These are phyloP conservation scores for Priocnemis perturbator DNA, from an alignment of 2,888 invertebrate species.

Conservation along the genomic window DNA sequence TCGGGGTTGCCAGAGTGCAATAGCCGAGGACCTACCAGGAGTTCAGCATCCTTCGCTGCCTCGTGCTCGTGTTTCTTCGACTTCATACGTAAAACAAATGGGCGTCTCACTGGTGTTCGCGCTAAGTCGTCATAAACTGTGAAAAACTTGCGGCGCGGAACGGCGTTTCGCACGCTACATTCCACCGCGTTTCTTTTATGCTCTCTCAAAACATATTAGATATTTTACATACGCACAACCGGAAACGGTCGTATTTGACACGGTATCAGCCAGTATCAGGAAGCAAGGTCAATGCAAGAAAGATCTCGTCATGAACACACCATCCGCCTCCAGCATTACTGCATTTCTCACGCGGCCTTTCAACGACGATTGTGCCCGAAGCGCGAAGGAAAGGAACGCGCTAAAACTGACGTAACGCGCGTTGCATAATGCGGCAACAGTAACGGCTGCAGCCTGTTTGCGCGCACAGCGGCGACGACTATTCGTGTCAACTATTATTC, in stretches of 20 bases:
- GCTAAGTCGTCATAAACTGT: not conserved
- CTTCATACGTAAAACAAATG: constrained; percentile 11
- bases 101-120: not conserved
- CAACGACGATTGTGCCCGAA: constrained; percentile 17
- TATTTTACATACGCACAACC: not conserved
- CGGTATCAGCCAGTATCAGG: not conserved
- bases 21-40: constrained; percentile 25
- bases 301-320: constrained; percentile 19
- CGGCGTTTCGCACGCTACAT: not conserved
- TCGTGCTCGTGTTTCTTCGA: constrained; percentile 8
- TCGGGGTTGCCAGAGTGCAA: constrained; percentile 39
- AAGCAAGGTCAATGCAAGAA: constrained; percentile 25
- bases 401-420: constrained; percentile 50
- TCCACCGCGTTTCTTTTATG: not conserved
- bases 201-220: not conserved
- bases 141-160: not conserved
- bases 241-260: too few relatives aligned
- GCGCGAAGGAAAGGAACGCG: constrained; percentile 32
- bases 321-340: constrained; percentile 14
- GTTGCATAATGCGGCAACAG: constrained; percentile 52
- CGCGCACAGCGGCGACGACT: constrained; percentile 40
- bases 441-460: constrained; percentile 20
- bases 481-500: constrained; percentile 65
- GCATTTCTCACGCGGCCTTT: constrained; percentile 14
- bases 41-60: constrained; percentile 3